Percentiles rank a stretch among this genome's conserved stretches.
Evolutionary conservation across 2,888 invertebrate species (phyloP).

Genomic region (Exephanes ischioxanthus): DNA sequence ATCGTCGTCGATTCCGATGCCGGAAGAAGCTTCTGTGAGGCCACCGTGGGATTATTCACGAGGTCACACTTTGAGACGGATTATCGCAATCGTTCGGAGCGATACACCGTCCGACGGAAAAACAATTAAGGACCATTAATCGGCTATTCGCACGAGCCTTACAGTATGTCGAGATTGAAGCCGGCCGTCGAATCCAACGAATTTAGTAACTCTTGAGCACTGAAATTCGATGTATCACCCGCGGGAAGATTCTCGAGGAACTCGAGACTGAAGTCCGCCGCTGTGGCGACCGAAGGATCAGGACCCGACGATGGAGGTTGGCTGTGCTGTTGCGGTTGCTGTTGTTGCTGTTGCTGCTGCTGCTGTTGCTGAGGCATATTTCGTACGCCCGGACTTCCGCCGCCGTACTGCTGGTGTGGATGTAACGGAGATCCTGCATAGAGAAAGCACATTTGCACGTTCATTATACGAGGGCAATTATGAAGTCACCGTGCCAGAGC

Average conservation of each 20-base stretch:
- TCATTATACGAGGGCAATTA: not conserved
- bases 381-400: slow-evolving; percentile 81
- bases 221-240: slow-evolving; percentile 91
- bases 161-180: slow-evolving; percentile 84
- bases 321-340: slow-evolving; percentile 76
- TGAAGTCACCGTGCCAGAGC: not conserved
- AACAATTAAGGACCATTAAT: slow-evolving; percentile 29
- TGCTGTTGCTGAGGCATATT: slow-evolving; percentile 81
- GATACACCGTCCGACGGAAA: slow-evolving; percentile 51
- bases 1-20: slow-evolving; percentile 54
- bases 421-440: slow-evolving; percentile 83
- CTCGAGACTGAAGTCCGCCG: slow-evolving; percentile 92
- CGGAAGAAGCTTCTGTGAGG: slow-evolving; percentile 60
- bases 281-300: slow-evolving; percentile 80
- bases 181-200: slow-evolving; percentile 92
- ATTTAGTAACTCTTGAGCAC: slow-evolving; percentile 93
- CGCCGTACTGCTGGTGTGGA: slow-evolving; percentile 84
- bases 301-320: slow-evolving; percentile 77
- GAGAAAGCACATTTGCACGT: not conserved
- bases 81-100: slow-evolving; percentile 25
- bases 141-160: slow-evolving; percentile 70
- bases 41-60: slow-evolving; percentile 10
- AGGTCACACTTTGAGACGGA: slow-evolving; percentile 49
- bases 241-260: slow-evolving; percentile 93
- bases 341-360: slow-evolving; percentile 77